Percentiles rank a stretch among this genome's conserved stretches.
phyloP scores from a whole-genome alignment of 2,888 invertebrate genomes.

The Microplitis manilae region DNA sequence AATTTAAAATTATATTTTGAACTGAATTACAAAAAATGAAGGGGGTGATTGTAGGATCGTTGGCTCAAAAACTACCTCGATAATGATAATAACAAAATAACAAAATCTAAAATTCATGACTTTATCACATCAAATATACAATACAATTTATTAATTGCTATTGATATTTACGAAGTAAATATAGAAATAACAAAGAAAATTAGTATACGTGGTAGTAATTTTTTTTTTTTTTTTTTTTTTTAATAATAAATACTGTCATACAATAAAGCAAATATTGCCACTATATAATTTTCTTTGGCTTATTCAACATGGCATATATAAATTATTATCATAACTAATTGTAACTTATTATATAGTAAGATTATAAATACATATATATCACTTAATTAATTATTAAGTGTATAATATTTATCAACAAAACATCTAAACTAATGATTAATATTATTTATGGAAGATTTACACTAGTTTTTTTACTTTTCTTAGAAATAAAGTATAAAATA shows the following conservation, averaged over 20 bases:
- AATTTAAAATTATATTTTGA: too few species aligned
- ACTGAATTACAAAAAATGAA: too few species aligned
- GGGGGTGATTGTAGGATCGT: too few species aligned
- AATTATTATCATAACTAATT: not conserved
- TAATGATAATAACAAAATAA: not conserved
- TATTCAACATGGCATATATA: not conserved
- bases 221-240: not conserved
- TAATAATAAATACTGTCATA: conserved; percentile 22
- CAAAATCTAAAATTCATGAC: not conserved
- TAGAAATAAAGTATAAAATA: conserved; percentile 42
- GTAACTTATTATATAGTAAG: not conserved
- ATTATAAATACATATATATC: not conserved
- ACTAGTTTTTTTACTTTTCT: conserved; percentile 40
- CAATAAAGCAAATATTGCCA: conserved; percentile 11
- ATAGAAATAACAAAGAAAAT: conserved; percentile 3
- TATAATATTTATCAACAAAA: not conserved
- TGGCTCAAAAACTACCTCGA: too few species aligned
- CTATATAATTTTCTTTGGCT: not conserved
- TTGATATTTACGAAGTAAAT: not conserved
- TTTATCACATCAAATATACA: conserved; percentile 7
- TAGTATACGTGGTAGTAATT: not conserved
- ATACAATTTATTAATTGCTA: not conserved
- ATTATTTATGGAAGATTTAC: conserved; percentile 48
- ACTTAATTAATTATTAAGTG: not conserved
- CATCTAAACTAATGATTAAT: conserved; percentile 1